Evolutionary conservation across 2,113 vertebrate species (phyloP), one percentile per base, ranked within the genome.

Genomic region (Herpailurus yagouaroundi): DNA sequence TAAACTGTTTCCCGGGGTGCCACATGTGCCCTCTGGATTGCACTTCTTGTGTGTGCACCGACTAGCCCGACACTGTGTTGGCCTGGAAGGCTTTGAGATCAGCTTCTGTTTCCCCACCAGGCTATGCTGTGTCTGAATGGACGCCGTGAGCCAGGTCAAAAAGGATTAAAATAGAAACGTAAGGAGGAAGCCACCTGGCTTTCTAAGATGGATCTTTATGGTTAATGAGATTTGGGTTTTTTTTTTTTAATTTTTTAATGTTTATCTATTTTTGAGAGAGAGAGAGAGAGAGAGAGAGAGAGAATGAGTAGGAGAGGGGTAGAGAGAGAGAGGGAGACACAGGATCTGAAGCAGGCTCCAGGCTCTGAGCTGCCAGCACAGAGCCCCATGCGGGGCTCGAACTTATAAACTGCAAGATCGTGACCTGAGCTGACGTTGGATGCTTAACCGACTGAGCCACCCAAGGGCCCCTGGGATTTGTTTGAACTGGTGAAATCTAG

Each of bases 401-500:
- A 57, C 19, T 18, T 19, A 57, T 19, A 5, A 23, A 19, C 55
- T 19, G 19, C 19, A 19, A 57, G 55, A 57, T 57, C 55, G 7
- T 57, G 55, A 57, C 19, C 55, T 57, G 55, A 57, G 55, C 55
- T 23, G 55, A 57, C 23, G 55, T 57, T 19, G 55, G 55, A 57
- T 2, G 55, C 7, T 57, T 57, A 23, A 57, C 55, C 7, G 7
- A 21, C 19, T 57, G 55, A 57, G 55, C 55, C 55, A 57, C 55
- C 55, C 19, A 57, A 7, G 55, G 0, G 7, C 7, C 52, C 52
- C 52, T 55, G 63, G 14, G 27, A 87, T 87, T 92, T 88, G 10
- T 68, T 97, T 98, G n/a, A 92, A 90, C 11, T 74, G 45, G 66
- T 74, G 68, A 90, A 84, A 92, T 90, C 23, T 71, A 96, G 50